These are phyloP conservation scores for Atta cephalotes DNA, from an alignment of 1,140 invertebrate species.

Conservation along the genomic window DNA sequence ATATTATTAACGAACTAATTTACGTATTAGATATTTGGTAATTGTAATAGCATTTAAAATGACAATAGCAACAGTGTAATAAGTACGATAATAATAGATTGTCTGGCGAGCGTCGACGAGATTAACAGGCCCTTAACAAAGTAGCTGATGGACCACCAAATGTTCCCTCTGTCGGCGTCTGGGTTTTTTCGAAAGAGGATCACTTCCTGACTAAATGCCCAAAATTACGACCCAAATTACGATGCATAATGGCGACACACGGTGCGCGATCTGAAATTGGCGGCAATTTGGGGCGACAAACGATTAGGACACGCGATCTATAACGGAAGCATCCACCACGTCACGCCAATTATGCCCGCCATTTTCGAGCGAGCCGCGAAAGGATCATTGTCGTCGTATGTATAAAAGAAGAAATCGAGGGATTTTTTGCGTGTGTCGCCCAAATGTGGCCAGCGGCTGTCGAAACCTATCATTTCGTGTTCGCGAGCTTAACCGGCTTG, in stretches of 20 bases:
- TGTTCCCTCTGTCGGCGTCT: slow-evolving; percentile 28
- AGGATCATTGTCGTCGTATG: slow-evolving; percentile 26
- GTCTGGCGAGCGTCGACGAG: slow-evolving; percentile 58
- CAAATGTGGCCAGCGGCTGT: slow-evolving; percentile 43
- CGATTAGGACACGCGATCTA: slow-evolving; percentile 66
- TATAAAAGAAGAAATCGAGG: slow-evolving; percentile 34
- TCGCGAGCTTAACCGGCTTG: slow-evolving; percentile 43
- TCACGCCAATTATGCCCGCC: slow-evolving; percentile 57
- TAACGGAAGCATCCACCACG: slow-evolving; percentile 56
- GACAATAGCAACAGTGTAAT: slow-evolving; percentile 28
- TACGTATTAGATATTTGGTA: background rate
- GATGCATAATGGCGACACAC: slow-evolving; percentile 61
- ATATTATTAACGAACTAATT: background rate
- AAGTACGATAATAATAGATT: slow-evolving; percentile 44
- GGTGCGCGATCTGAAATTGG: slow-evolving; percentile 59
- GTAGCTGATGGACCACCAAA: slow-evolving; percentile 42
- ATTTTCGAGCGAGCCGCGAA: slow-evolving; percentile 43
- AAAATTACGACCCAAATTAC: slow-evolving; percentile 60
- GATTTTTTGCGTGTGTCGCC: slow-evolving; percentile 48
- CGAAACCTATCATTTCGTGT: slow-evolving; percentile 59
- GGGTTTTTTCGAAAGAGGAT: slow-evolving; percentile 47
- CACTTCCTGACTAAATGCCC: slow-evolving; percentile 63
- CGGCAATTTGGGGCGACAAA: slow-evolving; percentile 62
- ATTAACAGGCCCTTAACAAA: slow-evolving; percentile 51
- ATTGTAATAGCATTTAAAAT: background rate